phyloP scores from a whole-genome alignment of 23 tunicate genomes.

The Styela plicata region DNA sequence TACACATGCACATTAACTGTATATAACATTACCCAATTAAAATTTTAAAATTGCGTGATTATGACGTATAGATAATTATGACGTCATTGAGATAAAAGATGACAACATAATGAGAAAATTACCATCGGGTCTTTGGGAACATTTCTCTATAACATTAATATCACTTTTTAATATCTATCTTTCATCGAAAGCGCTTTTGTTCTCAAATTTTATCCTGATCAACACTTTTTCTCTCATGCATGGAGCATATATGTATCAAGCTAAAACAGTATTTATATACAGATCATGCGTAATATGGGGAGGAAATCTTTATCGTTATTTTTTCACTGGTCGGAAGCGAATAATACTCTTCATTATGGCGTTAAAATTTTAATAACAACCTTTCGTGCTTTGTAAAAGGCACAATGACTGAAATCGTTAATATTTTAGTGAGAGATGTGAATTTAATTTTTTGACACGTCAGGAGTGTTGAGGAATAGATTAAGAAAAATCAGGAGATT shows the following conservation, averaged over 20 bases:
- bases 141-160: constrained; percentile 17
- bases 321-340: not conserved
- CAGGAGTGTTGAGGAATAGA: no score
- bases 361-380: not conserved
- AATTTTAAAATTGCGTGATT: not conserved
- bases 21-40: not conserved
- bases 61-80: not conserved
- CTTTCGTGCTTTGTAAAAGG: not conserved
- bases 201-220: constrained; percentile 9
- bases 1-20: not conserved
- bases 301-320: no score
- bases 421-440: no score
- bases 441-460: no score
- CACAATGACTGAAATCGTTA: no score
- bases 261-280: no score
- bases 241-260: no score
- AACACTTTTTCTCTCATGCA: not conserved
- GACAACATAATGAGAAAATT: no score
- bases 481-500: no score
- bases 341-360: not conserved
- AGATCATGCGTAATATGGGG: no score
- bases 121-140: constrained; percentile 6
- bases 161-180: constrained; percentile 23
- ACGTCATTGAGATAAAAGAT: not conserved
- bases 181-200: constrained; percentile 22